phyloP scores from a whole-genome alignment of 2,888 invertebrate genomes.

The Empis stercorea region DNA sequence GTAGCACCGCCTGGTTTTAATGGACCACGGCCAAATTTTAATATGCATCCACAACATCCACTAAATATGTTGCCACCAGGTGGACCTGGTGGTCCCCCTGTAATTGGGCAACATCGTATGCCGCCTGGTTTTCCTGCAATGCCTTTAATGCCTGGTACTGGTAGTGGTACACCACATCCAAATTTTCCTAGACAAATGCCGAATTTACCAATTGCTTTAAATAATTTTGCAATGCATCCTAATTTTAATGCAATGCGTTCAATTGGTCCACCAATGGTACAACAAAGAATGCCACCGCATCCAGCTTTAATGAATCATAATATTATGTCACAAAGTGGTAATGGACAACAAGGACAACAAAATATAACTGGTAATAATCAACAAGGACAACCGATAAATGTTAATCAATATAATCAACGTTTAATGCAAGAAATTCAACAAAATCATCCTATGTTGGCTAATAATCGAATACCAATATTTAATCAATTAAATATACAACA shows the following conservation, averaged over 20 bases:
- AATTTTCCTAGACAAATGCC: constrained; percentile 21
- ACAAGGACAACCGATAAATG: constrained; percentile 17
- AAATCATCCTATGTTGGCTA: constrained; percentile 34
- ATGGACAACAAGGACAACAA: constrained; percentile 24
- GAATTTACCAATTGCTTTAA: constrained; percentile 33
- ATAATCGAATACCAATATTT: constrained; percentile 15
- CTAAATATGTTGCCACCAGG: constrained; percentile 20
- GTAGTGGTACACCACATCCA: constrained; percentile 28
- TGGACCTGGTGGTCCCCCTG: constrained; percentile 4
- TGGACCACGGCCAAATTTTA: constrained; percentile 13
- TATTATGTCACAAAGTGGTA: constrained; percentile 13
- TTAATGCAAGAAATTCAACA: constrained; percentile 36
- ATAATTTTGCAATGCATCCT: constrained; percentile 37
- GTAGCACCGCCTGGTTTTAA: constrained; percentile 23
- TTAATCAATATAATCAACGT: constrained; percentile 29
- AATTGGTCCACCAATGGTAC: constrained; percentile 25
- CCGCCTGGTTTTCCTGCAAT: constrained; percentile 27
- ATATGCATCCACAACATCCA: constrained; percentile 16
- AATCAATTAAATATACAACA: constrained; percentile 17
- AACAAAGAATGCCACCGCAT: constrained; percentile 33
- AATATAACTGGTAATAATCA: constrained; percentile 18
- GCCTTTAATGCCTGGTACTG: constrained; percentile 23
- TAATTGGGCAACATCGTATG: constrained; percentile 20
- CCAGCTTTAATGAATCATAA: constrained; percentile 16
- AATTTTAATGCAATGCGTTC: constrained; percentile 35